Evolutionary conservation across 2,113 vertebrate species (phyloP).

Genomic region (Hemiscyllium ocellatum): DNA sequence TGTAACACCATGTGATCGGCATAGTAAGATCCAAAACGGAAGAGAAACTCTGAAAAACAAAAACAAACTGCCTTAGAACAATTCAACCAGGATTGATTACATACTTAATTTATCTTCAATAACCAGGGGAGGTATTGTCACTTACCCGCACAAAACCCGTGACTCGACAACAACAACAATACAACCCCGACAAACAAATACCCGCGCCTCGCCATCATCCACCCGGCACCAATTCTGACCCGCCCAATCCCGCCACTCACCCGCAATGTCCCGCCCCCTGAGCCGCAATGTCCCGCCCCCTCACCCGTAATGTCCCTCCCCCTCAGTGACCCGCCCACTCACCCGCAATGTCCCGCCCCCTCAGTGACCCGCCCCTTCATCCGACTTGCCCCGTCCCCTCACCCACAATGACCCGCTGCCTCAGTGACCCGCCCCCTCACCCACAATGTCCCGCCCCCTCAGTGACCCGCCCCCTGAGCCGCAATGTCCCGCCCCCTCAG

Average conservation of each 20-base stretch:
- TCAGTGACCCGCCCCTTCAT: background rate
- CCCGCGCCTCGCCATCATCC: background rate
- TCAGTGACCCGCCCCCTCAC: too few species aligned
- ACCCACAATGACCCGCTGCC: too few species aligned
- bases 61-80: background rate
- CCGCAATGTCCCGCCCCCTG: too few species aligned
- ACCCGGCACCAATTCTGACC: background rate
- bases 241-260: too few species aligned
- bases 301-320: too few species aligned
- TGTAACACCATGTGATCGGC: conserved; percentile 79
- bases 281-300: too few species aligned
- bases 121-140: background rate
- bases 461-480: background rate
- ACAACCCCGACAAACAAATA: background rate
- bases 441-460: too few species aligned
- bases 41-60: conserved; percentile 48
- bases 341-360: too few species aligned
- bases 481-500: background rate
- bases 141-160: background rate
- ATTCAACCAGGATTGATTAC: too few species aligned
- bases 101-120: too few species aligned
- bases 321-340: too few species aligned
- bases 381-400: background rate
- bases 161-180: background rate
- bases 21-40: conserved; percentile 76